phyloP scores from a whole-genome alignment of 1,140 invertebrate species.

The Mercenaria mercenaria region DNA sequence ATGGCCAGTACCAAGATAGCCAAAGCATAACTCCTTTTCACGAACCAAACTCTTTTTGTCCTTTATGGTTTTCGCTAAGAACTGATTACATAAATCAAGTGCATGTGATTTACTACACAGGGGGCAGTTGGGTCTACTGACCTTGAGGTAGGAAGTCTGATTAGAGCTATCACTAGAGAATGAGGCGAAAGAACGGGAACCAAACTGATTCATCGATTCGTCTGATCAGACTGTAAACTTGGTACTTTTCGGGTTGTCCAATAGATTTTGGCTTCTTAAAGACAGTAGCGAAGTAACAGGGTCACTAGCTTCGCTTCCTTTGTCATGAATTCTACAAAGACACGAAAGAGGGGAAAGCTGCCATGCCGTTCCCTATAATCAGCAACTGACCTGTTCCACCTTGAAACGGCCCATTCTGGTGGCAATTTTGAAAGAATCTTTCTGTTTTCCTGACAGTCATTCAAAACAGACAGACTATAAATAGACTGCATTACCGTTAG shows the following conservation, averaged over 20 bases:
- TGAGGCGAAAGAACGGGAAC: not conserved
- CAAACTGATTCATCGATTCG: not conserved
- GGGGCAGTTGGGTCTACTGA: not conserved
- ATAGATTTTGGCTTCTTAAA: not conserved
- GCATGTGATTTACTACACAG: not conserved
- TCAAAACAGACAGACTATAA: constrained; percentile 56
- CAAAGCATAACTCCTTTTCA: not conserved
- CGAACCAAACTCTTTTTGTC: not conserved
- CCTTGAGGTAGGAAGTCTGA: not conserved
- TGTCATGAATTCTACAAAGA: not conserved
- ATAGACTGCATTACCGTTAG: constrained; percentile 53
- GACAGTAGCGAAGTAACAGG: not conserved
- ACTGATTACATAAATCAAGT: not conserved
- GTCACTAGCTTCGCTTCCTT: not conserved
- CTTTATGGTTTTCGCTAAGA: not conserved
- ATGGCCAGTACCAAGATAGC: not conserved
- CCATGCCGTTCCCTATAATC: not conserved
- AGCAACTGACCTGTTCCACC: constrained; percentile 62
- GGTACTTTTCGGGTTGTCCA: no score
- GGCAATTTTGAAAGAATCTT: constrained; percentile 70
- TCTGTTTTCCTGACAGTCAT: constrained; percentile 71
- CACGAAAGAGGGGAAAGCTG: constrained; percentile 17
- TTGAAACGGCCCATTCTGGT: constrained; percentile 63
- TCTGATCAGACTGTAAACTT: not conserved
- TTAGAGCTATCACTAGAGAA: not conserved